Evolutionary conservation across 2,113 vertebrate species (phyloP).

Genomic region (Tupaia tana): DNA sequence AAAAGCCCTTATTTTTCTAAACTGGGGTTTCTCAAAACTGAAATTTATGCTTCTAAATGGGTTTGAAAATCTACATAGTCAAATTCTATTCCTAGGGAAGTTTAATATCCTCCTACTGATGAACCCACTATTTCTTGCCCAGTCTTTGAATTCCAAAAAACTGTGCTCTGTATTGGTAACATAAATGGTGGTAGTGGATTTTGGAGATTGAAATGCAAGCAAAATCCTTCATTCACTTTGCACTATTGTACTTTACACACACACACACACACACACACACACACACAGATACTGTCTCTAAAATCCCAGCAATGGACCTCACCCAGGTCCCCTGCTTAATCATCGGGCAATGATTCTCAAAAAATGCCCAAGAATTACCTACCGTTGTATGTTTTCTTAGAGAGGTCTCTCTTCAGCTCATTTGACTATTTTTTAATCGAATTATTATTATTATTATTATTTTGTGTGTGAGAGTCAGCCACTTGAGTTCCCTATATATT

Average conservation of each 20-base stretch:
- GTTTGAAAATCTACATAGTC: neutral
- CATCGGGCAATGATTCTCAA: neutral
- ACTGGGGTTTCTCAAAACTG: conserved; percentile 13
- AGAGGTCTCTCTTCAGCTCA: too few species aligned
- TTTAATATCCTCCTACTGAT: neutral
- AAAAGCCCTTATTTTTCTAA: neutral
- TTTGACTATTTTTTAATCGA: too few species aligned
- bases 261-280: neutral
- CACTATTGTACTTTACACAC: neutral
- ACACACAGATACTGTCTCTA: neutral
- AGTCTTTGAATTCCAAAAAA: neutral
- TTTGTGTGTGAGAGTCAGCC: too few species aligned
- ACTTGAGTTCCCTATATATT: too few species aligned
- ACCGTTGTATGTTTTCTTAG: neutral
- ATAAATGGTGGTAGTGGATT: neutral
- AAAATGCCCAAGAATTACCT: neutral
- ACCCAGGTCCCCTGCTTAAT: neutral
- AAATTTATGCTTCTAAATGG: conserved; percentile 16
- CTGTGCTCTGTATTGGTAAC: neutral
- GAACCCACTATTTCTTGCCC: neutral
- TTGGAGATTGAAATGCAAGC: neutral
- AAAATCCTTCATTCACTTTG: neutral
- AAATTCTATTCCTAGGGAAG: neutral
- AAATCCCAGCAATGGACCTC: neutral
- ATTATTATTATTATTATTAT: too few species aligned